Evolutionary conservation across 2,797 vertebrate genomes (phyloP).

Genomic region (Leptatherina wallacei): DNA sequence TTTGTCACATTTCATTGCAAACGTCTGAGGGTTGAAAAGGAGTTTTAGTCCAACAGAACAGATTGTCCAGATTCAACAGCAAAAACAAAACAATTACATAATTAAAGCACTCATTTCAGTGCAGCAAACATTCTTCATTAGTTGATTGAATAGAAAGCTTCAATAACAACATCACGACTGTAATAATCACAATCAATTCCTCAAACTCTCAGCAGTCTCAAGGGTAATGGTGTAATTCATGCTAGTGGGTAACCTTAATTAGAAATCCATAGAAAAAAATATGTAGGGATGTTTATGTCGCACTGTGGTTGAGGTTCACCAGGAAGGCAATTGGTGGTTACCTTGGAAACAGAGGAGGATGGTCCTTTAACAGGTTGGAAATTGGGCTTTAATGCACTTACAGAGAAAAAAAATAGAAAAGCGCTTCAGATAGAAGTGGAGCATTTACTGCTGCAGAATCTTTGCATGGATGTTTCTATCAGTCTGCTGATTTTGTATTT

Average conservation of each 20-base stretch:
- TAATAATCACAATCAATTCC: constrained; percentile 42
- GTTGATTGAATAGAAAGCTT: constrained; percentile 27
- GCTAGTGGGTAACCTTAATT: constrained; percentile 28
- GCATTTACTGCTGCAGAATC: not conserved
- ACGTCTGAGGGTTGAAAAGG: not conserved
- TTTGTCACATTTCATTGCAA: not conserved
- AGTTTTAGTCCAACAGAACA: not conserved
- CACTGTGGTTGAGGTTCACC: constrained; percentile 19
- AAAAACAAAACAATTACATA: constrained; percentile 13
- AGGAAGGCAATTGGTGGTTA: constrained; percentile 43
- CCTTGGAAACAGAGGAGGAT: constrained; percentile 61
- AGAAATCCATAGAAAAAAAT: constrained; percentile 47
- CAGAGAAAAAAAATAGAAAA: constrained; percentile 16
- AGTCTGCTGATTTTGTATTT: not conserved
- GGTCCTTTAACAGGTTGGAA: constrained; percentile 32
- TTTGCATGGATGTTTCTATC: not conserved
- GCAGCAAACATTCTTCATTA: constrained; percentile 39
- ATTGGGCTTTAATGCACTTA: constrained; percentile 44
- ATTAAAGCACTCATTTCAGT: constrained; percentile 24
- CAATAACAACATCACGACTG: constrained; percentile 45
- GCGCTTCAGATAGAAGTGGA: not conserved
- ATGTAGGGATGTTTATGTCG: constrained; percentile 35
- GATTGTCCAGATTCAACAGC: not conserved
- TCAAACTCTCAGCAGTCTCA: not conserved
- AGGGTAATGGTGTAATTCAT: constrained; percentile 51